Base-by-base conservation (phyloP, 2,888 invertebrate genomes). In the Tenthredo amoena region DNA sequence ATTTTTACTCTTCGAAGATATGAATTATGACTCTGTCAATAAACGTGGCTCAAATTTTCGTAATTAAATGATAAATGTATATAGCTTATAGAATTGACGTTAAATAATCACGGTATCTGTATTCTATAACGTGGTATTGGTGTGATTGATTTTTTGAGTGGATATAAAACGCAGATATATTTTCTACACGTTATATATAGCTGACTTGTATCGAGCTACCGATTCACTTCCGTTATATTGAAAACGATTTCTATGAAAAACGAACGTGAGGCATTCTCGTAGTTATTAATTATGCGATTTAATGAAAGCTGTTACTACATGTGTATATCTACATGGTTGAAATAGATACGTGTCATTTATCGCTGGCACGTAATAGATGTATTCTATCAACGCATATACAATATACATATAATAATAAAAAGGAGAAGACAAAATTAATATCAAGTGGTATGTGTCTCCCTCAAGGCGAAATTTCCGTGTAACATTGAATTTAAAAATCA, bases 311-410 rank as follows among this genome's bases (percentile, higher is more conserved):
- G 55, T 18, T 55, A 55, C 18, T 55, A n/a, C 6, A 50, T 50
- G 18, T 0, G 6, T 50, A n/a, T 55, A n/a, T n/a, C n/a, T 55
- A 55, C 6, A n/a, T n/a, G n/a, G 10, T 55, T 55, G n/a, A 55
- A 55, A 55, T 55, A n/a, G 55, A 55, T 55, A 55, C n/a, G 55
- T 55, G 55, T n/a, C 55, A 55, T n/a, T 55, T n/a, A 55, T 55
- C n/a, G 55, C 7, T n/a, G n/a, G n/a, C 55, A 55, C 55, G 55
- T 55, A 55, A 55, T 55, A 55, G 55, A 55, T n/a, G 6, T 55
- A n/a, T 55, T 7, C 0, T 55, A n/a, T 55, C n/a, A 2, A 37
- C 3, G 12, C 15, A 12, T 43, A 10, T 43, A 43, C 3, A 43
- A 43, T 12, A 1, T 43, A 47, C n/a, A 1, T n/a, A 6, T 55